phyloP scores from a whole-genome alignment of 1,140 invertebrate species.

The Trypoxylus dichotomus region DNA sequence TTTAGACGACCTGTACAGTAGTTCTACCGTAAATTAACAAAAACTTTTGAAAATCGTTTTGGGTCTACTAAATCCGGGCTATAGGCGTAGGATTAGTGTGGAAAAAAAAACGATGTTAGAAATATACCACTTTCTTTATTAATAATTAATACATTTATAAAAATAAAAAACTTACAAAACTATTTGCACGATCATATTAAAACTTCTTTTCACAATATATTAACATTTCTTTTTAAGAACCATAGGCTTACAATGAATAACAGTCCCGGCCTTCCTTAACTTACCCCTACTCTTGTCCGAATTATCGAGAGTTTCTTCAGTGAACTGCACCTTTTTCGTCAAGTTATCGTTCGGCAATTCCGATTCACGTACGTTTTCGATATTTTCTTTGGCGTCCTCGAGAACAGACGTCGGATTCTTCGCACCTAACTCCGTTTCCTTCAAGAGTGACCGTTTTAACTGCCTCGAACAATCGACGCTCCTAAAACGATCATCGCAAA shows the following conservation, averaged over 20 bases:
- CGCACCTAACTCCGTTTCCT: neutral
- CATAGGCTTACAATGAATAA: neutral
- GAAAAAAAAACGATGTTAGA: too few species aligned
- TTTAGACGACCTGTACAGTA: too few species aligned
- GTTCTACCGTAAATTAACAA: too few species aligned
- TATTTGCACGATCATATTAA: too few species aligned
- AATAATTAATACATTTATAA: too few species aligned
- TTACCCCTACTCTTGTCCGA: neutral
- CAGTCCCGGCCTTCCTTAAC: neutral
- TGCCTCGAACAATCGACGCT: neutral
- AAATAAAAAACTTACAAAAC: too few species aligned
- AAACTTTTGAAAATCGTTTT: too few species aligned
- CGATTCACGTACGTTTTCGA: neutral
- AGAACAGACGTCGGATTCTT: neutral
- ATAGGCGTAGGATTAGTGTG: too few species aligned
- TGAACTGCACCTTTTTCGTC: neutral
- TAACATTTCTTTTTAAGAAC: constrained; percentile 6
- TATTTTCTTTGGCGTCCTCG: neutral
- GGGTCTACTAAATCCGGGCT: too few species aligned
- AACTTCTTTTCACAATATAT: neutral
- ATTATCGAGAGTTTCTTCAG: neutral
- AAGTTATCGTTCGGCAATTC: neutral
- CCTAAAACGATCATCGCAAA: neutral
- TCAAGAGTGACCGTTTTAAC: neutral
- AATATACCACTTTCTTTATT: too few species aligned